Evolutionary conservation across 2,113 vertebrate genomes (phyloP).

Genomic region (Fregetta grallaria): DNA sequence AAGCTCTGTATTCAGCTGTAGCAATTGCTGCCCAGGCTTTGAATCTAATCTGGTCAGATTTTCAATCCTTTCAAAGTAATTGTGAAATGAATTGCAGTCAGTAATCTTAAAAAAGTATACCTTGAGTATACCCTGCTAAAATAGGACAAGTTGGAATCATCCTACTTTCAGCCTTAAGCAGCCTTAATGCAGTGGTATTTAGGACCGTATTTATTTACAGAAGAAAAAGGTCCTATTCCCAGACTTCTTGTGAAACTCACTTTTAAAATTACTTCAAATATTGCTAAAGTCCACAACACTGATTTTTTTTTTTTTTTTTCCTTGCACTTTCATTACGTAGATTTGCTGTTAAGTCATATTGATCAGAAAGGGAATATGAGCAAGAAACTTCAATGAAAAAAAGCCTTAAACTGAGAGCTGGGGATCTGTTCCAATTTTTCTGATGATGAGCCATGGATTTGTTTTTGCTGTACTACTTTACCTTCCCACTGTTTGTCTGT

Average conservation of each 20-base stretch:
- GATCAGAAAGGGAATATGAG: not conserved
- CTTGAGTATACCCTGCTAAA: not conserved
- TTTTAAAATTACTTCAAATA: not conserved
- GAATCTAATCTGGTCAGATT: slow-evolving; percentile 30
- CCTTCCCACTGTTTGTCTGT: not conserved
- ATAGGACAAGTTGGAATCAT: slow-evolving; percentile 27
- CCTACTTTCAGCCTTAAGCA: not conserved
- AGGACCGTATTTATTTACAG: not conserved
- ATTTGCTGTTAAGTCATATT: not conserved
- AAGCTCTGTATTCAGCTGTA: not conserved
- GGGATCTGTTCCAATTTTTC: not conserved
- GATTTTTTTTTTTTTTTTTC: not conserved
- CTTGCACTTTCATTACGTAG: not conserved
- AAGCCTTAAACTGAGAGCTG: not conserved
- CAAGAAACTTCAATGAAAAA: not conserved
- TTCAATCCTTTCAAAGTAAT: slow-evolving; percentile 35
- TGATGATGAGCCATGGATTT: not conserved
- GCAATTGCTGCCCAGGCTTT: not conserved
- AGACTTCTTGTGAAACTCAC: not conserved
- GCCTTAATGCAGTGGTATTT: not conserved
- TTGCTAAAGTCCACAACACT: not conserved
- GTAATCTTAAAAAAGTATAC: not conserved
- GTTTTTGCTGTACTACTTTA: not conserved
- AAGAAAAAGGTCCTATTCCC: not conserved
- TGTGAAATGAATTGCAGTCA: slow-evolving; percentile 11